Evolutionary conservation across 1,140 invertebrate species (phyloP).

Genomic region (Tetramorium alpestre): DNA sequence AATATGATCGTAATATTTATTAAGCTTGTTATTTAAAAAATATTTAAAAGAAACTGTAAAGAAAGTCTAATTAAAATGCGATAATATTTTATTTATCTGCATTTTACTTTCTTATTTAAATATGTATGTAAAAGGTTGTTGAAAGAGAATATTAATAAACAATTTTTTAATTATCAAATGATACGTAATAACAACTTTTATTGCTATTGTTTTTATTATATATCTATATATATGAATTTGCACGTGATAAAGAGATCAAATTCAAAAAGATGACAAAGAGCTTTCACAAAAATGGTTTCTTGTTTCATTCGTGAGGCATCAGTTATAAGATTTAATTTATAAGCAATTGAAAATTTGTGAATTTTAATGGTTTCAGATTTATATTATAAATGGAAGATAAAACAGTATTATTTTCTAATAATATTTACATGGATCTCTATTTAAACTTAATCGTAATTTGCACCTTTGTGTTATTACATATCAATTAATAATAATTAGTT

Average conservation of each 20-base stretch:
- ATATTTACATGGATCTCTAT: not conserved
- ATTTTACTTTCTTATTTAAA: not conserved
- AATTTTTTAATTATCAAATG: not conserved
- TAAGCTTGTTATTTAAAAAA: not conserved
- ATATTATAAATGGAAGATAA: not conserved
- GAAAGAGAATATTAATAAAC: not conserved
- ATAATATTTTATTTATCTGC: not conserved
- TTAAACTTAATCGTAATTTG: not conserved
- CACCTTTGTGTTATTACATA: not conserved
- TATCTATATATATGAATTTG: not conserved
- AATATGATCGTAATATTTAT: not conserved
- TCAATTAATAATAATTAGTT: not conserved
- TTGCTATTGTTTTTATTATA: not conserved
- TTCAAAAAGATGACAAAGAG: not conserved
- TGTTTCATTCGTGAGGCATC: not conserved
- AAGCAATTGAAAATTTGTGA: not conserved
- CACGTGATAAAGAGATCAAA: not conserved
- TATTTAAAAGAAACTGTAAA: not conserved
- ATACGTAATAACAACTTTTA: not conserved
- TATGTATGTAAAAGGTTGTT: not conserved
- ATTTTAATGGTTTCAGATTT: not conserved
- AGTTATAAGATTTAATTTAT: not conserved
- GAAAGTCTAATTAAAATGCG: not conserved
- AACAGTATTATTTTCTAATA: not conserved
- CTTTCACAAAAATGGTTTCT: not conserved